Conservation (phyloP, 2,888 invertebrate genomes). For the Carcina quercana region DNA sequence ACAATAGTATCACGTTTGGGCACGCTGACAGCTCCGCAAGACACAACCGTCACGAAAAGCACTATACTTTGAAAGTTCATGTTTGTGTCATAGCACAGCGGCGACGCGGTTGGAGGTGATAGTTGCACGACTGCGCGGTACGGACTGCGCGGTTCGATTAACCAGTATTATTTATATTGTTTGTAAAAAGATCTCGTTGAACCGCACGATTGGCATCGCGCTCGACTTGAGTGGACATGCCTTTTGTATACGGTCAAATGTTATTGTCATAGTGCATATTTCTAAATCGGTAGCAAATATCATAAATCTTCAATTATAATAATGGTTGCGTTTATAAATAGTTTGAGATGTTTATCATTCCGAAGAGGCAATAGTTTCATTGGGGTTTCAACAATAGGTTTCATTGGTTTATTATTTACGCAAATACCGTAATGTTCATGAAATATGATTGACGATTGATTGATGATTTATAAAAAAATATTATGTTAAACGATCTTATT, state of each 20-base stretch:
- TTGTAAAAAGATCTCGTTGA: slow-evolving; percentile 56
- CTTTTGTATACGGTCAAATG: neutral
- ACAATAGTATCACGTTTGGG: neutral
- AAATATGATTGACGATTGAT: too few species aligned
- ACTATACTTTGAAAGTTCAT: slow-evolving; percentile 12
- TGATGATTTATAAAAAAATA: too few species aligned
- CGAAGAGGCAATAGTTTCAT: too few species aligned
- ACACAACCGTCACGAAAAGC: neutral
- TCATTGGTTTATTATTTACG: too few species aligned
- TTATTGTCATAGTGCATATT: neutral
- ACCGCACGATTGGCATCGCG: slow-evolving; percentile 25
- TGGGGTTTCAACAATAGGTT: too few species aligned
- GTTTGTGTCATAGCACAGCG: slow-evolving; percentile 28
- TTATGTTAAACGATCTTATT: too few species aligned
- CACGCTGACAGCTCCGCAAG: neutral
- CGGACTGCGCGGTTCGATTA: slow-evolving; percentile 46
- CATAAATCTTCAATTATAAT: too few species aligned
- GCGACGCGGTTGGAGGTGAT: slow-evolving; percentile 20
- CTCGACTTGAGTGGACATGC: slow-evolving; percentile 36
- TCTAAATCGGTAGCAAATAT: too few species aligned
- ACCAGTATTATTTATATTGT: slow-evolving; percentile 71
- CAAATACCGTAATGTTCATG: too few species aligned
- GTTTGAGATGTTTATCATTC: too few species aligned
- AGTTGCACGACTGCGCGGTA: slow-evolving; percentile 40
- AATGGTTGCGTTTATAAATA: too few species aligned